Percentiles rank a stretch among this genome's conserved stretches.
phyloP scores from a whole-genome alignment of 37 sponge, comb jelly and placozoan species.

The Agelas oroides region DNA sequence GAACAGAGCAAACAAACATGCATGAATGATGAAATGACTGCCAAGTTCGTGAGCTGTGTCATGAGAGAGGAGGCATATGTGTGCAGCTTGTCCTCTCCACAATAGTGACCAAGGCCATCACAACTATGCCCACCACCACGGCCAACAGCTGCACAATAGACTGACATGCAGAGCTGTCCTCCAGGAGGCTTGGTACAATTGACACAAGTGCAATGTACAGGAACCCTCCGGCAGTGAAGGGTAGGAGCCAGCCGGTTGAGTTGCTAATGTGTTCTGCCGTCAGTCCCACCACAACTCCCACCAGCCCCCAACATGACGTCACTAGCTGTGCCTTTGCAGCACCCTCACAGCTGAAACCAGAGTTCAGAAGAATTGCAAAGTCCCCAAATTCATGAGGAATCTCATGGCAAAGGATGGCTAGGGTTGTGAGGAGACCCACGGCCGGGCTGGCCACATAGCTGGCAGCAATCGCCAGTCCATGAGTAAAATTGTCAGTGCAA shows the following conservation, averaged over 20 bases:
- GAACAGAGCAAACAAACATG: too few species aligned
- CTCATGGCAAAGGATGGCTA: conserved; percentile 93
- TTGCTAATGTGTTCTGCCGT: conserved; percentile 70
- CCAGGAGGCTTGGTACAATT: conserved; percentile 72
- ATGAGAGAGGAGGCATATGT: conserved; percentile 34
- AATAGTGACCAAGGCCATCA: conserved; percentile 79
- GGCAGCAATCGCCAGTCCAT: conserved; percentile 90
- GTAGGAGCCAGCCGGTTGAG: conserved; percentile 79
- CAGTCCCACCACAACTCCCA: conserved; percentile 82
- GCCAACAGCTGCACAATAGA: conserved; percentile 15
- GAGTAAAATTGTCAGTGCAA: conserved; percentile 92
- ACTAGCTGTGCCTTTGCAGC: conserved; percentile 87
- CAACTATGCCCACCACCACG: conserved; percentile 43
- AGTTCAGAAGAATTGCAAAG: conserved; percentile 91
- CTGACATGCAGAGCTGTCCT: not conserved
- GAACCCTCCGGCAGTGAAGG: conserved; percentile 95
- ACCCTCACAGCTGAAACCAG: conserved; percentile 73
- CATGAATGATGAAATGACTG: not conserved
- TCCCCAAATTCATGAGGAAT: conserved; percentile 96
- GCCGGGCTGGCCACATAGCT: conserved; percentile 72
- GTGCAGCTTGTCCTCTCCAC: conserved; percentile 71
- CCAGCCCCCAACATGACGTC: conserved; percentile 84
- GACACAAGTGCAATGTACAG: conserved; percentile 86
- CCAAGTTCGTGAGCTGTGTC: not conserved
- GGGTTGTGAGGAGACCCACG: conserved; percentile 86